Evolutionary conservation across 2,797 vertebrate species (phyloP).

Genomic region (Gallinago nigripennis): DNA sequence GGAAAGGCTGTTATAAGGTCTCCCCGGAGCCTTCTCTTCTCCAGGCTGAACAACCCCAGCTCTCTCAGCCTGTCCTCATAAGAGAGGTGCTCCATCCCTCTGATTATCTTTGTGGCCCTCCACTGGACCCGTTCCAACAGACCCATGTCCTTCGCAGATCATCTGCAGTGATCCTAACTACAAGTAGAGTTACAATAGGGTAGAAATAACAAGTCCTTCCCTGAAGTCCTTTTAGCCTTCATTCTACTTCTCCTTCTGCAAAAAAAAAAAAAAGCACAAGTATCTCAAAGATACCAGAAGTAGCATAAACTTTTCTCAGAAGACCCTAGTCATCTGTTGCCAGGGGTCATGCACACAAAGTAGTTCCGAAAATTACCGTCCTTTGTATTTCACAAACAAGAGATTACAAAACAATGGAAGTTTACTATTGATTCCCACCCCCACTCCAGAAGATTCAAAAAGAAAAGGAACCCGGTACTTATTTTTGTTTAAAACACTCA

Average conservation of each 20-base stretch:
- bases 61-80: too few relatives aligned
- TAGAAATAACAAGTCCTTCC: background rate
- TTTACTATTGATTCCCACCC: background rate
- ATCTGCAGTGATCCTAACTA: accelerated
- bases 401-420: background rate
- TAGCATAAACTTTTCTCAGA: background rate
- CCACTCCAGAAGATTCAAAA: background rate
- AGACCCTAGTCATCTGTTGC: background rate
- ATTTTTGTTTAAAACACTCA: background rate
- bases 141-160: too few relatives aligned
- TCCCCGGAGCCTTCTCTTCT: too few relatives aligned
- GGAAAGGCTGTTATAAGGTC: too few relatives aligned
- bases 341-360: background rate
- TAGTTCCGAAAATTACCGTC: background rate
- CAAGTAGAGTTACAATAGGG: background rate
- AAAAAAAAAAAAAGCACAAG: background rate
- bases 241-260: background rate
- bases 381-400: background rate
- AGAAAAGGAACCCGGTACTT: background rate
- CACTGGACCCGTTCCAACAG: too few relatives aligned
- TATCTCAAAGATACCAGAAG: background rate
- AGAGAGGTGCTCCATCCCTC: too few relatives aligned
- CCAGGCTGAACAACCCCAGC: too few relatives aligned
- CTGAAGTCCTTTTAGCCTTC: background rate
- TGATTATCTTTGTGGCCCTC: too few relatives aligned